Conservation (phyloP, 1,140 invertebrate species). For the Nomia melanderi region DNA sequence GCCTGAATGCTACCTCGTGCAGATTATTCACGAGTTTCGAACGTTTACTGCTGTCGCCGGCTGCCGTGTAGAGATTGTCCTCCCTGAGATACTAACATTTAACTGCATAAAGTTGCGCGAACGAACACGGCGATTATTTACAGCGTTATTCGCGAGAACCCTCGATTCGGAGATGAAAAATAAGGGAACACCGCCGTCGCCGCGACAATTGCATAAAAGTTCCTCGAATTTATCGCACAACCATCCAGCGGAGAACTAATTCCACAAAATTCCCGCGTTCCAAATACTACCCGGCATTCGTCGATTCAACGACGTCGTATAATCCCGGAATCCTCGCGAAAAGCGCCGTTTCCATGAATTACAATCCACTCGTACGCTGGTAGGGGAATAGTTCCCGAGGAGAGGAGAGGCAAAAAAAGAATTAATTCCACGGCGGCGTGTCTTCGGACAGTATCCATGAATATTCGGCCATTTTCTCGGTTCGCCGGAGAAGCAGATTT, state of each 20-base stretch:
- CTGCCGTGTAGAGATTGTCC: background rate
- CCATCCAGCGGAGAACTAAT: no score
- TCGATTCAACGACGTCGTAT: background rate
- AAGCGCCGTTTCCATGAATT: background rate
- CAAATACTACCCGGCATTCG: background rate
- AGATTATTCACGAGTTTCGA: background rate
- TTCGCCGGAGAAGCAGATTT: slow-evolving; percentile 50
- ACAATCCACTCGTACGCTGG: no score
- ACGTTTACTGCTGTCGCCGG: background rate
- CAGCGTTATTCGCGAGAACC: no score
- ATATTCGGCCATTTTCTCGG: slow-evolving; percentile 29
- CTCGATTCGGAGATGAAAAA: no score
- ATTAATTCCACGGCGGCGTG: slow-evolving; percentile 5
- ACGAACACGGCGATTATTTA: no score
- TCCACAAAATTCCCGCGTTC: background rate
- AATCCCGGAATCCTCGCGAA: background rate
- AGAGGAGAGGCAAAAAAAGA: background rate
- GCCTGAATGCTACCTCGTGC: background rate
- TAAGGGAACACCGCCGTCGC: no score
- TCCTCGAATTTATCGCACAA: no score
- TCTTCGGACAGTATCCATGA: slow-evolving; percentile 2
- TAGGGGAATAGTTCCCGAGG: background rate
- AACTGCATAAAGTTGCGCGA: background rate
- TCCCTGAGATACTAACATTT: background rate
- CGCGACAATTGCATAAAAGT: no score